Conservation (phyloP, 2,113 vertebrate species). For the Stegostoma tigrinum region DNA sequence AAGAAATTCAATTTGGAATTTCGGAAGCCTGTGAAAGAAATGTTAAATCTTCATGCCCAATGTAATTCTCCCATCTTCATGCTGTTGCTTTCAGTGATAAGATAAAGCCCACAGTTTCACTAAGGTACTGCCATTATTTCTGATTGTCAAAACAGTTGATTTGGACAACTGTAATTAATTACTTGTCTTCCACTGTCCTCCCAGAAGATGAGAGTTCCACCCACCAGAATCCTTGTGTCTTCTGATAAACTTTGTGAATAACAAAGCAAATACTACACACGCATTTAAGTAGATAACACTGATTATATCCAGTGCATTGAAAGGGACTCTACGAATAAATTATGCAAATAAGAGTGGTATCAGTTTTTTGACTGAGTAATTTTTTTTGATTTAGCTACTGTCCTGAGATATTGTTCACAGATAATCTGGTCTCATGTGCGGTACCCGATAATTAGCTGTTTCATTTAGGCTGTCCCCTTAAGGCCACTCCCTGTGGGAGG, state of each 20-base stretch:
- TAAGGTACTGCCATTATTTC: not conserved
- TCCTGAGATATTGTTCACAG: not conserved
- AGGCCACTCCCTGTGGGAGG: not conserved
- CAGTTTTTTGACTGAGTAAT: not conserved
- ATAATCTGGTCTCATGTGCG: not conserved
- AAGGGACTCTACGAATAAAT: not conserved
- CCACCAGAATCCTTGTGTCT: not conserved
- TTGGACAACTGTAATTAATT: slow-evolving; percentile 17
- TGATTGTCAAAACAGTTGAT: not conserved
- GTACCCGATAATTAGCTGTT: not conserved
- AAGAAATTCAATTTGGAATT: not conserved
- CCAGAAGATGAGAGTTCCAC: not conserved
- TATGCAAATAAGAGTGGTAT: not conserved
- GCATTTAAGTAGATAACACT: not conserved
- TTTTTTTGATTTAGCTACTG: not conserved
- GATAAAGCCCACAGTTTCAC: not conserved
- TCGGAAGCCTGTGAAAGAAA: not conserved
- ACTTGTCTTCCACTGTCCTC: not conserved
- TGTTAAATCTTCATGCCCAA: not conserved
- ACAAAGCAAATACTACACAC: not conserved
- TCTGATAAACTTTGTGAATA: not conserved
- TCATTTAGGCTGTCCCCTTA: not conserved
- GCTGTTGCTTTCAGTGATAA: too few species aligned
- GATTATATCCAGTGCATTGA: not conserved
- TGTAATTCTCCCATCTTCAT: not conserved